These are phyloP conservation scores for Podotricha telesiphe DNA, from an alignment of 2,888 invertebrate species.

Conservation along the genomic window DNA sequence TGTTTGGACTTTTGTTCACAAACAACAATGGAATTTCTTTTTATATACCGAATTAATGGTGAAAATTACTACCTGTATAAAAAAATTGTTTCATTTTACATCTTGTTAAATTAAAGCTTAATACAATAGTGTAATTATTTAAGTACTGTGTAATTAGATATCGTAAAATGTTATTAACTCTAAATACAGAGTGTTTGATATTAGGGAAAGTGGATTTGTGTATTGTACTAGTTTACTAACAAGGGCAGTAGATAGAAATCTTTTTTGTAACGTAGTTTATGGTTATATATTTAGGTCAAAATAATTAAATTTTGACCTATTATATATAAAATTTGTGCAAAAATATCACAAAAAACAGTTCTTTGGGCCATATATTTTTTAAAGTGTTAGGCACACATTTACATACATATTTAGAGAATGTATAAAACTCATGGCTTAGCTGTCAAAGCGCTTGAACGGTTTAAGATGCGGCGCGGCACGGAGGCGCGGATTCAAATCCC, in stretches of 20 bases:
- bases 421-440: too few species aligned
- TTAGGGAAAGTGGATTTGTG: background rate
- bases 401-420: too few species aligned
- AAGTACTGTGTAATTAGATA: slow-evolving; percentile 7
- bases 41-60: slow-evolving; percentile 10
- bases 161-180: background rate
- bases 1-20: slow-evolving; percentile 18
- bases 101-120: slow-evolving; percentile 15
- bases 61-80: slow-evolving; percentile 14
- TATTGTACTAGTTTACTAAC: background rate
- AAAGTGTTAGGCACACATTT: too few species aligned
- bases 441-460: too few species aligned
- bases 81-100: slow-evolving; percentile 15
- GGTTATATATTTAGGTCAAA: too few species aligned
- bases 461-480: too few species aligned
- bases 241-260: background rate
- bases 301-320: too few species aligned
- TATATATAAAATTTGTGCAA: too few species aligned
- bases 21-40: slow-evolving; percentile 7
- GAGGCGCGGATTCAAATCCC: too few species aligned
- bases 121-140: slow-evolving; percentile 18
- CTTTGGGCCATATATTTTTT: too few species aligned
- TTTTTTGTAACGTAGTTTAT: background rate
- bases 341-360: too few species aligned
- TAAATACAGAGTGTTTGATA: background rate